phyloP scores from a whole-genome alignment of 2,888 invertebrate species.

The Endotricha flammealis region DNA sequence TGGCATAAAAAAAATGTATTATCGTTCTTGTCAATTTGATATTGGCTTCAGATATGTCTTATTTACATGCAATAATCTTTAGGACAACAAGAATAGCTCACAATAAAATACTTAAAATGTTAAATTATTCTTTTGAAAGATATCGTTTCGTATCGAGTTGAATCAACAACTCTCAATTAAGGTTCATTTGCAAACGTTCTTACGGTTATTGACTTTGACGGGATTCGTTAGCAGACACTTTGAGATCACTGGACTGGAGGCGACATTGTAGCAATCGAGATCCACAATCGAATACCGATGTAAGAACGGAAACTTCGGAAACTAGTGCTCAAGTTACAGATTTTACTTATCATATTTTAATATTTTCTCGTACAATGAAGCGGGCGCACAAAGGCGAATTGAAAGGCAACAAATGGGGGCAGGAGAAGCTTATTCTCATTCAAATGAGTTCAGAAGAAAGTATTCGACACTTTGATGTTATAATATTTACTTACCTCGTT shows the following conservation, averaged over 20 bases:
- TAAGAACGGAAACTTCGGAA: constrained; percentile 28
- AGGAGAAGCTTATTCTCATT: constrained; percentile 61
- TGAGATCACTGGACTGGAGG: not conserved
- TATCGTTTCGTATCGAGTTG: constrained; percentile 8
- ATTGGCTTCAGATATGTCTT: too few relatives aligned
- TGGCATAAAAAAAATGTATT: too few relatives aligned
- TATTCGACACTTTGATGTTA: constrained; percentile 53
- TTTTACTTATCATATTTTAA: constrained; percentile 66
- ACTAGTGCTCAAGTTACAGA: constrained; percentile 47
- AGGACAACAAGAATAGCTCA: too few relatives aligned
- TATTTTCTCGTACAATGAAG: constrained; percentile 46
- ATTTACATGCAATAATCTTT: too few relatives aligned
- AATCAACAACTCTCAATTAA: constrained; percentile 24
- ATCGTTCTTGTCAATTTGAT: too few relatives aligned
- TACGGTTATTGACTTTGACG: constrained; percentile 21
- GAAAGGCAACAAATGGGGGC: constrained; percentile 62
- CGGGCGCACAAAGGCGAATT: constrained; percentile 57
- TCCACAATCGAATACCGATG: constrained; percentile 16
- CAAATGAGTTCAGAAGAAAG: constrained; percentile 62
- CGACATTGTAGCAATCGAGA: constrained; percentile 10
- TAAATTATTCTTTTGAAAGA: not conserved
- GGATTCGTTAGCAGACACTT: constrained; percentile 20
- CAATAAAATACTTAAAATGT: constrained; percentile 1
- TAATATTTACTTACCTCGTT: constrained; percentile 32
- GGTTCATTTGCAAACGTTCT: constrained; percentile 15